These are phyloP conservation scores for Passerina amoena DNA, from an alignment of 2,113 vertebrate genomes.

Conservation along the genomic window DNA sequence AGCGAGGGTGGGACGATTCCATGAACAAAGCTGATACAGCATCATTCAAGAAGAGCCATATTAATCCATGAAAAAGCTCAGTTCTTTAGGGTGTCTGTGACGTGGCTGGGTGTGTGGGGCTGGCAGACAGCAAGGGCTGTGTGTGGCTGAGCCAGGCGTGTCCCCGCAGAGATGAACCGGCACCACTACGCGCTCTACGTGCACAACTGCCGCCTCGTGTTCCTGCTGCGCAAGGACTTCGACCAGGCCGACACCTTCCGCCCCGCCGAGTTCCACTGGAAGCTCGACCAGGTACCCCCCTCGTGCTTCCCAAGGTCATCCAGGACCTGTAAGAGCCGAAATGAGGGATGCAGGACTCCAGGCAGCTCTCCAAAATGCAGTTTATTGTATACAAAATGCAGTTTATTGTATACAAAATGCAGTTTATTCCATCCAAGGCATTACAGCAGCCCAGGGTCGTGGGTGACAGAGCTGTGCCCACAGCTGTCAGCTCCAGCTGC, in stretches of 20 bases:
- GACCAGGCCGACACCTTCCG: constrained; percentile 92
- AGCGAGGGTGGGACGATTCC: not conserved
- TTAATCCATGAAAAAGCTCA: not conserved
- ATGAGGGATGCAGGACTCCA: no score
- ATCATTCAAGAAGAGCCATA: rapidly evolving
- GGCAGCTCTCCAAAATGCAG: no score
- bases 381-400: no score
- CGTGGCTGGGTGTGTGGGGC: rapidly evolving
- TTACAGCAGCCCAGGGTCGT: no score
- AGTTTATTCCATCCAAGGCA: no score
- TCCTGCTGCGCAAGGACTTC: constrained; percentile 92
- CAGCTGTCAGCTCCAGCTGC: no score
- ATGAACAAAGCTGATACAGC: rapidly evolving
- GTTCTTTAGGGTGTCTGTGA: not conserved
- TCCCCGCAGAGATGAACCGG: constrained; percentile 90
- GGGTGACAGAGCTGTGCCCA: no score
- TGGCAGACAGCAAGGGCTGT: not conserved
- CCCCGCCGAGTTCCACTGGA: constrained; percentile 98
- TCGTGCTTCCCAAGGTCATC: rapidly evolving
- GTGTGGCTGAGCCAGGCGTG: not conserved
- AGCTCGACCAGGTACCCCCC: constrained; percentile 89
- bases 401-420: no score
- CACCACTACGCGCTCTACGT: constrained; percentile 96
- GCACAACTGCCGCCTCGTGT: constrained; percentile 95
- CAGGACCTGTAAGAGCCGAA: not conserved